phyloP scores from a whole-genome alignment of 2,113 vertebrate species.

The Penelope pileata region DNA sequence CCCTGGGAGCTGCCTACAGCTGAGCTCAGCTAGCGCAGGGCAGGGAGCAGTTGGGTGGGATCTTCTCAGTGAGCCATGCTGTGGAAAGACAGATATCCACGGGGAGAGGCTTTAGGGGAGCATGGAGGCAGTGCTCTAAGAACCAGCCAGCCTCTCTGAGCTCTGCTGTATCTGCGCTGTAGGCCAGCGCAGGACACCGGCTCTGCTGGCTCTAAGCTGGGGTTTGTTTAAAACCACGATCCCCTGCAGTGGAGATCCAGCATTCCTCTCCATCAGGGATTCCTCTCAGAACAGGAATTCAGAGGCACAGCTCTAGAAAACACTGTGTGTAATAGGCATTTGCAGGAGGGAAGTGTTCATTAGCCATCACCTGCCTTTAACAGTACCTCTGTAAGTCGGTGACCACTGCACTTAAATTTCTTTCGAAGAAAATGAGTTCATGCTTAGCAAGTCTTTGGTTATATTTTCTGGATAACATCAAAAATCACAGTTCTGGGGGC shows the following conservation, averaged over 20 bases:
- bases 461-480: background rate
- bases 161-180: background rate
- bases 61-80: background rate
- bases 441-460: background rate
- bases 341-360: background rate
- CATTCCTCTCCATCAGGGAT: background rate
- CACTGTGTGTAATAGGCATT: fast-evolving
- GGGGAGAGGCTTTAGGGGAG: background rate
- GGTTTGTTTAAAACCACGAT: background rate
- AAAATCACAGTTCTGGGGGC: background rate
- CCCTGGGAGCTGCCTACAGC: background rate
- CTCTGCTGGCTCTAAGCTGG: background rate
- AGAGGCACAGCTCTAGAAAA: background rate
- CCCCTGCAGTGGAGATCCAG: background rate
- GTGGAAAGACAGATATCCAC: background rate
- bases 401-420: fast-evolving
- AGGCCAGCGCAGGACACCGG: background rate
- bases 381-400: background rate
- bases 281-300: background rate
- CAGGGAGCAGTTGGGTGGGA: background rate
- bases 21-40: background rate
- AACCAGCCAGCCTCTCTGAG: background rate
- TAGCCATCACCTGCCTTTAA: background rate
- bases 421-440: background rate
- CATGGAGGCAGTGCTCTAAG: background rate